Conservation (phyloP, 2,888 invertebrate genomes). For the Orthonevra nobilis region DNA sequence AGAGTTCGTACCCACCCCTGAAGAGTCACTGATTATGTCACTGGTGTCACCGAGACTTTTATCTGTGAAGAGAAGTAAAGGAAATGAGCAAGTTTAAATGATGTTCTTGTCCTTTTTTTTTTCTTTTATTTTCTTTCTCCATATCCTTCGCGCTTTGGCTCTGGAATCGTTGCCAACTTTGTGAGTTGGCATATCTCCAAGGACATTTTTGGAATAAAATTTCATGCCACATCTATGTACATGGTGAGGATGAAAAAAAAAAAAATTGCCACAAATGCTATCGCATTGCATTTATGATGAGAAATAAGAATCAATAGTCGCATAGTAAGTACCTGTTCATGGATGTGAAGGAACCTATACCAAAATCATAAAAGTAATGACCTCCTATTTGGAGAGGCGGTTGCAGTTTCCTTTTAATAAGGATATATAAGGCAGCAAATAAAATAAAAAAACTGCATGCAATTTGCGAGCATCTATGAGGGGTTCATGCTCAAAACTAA, state of each 20-base stretch:
- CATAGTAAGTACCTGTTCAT: conserved; percentile 30
- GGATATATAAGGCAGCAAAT: not conserved
- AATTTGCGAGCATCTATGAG: no score
- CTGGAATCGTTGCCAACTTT: conserved; percentile 25
- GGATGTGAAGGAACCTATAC: conserved; percentile 21
- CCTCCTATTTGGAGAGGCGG: conserved; percentile 18
- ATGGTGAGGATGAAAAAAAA: conserved; percentile 1
- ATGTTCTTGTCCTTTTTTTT: conserved; percentile 6
- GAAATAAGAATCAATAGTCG: conserved; percentile 30
- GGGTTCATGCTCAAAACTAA: no score
- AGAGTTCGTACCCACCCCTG: conserved; percentile 94
- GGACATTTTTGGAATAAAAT: conserved; percentile 32
- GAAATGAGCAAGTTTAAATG: conserved; percentile 18
- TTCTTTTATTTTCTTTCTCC: no score
- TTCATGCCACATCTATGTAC: conserved; percentile 52
- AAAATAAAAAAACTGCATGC: no score
- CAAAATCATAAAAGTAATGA: conserved; percentile 26
- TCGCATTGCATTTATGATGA: conserved; percentile 57
- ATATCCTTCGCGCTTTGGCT: no score
- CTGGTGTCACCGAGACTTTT: conserved; percentile 94
- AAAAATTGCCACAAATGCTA: conserved; percentile 35
- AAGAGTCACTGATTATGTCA: conserved; percentile 95
- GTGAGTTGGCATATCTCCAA: conserved; percentile 46
- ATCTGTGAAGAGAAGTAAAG: conserved; percentile 82
- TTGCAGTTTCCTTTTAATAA: conserved; percentile 4